A percentile compares a stretch with the other conserved stretches of the same genome.
phyloP scores from a whole-genome alignment of 2,113 vertebrate species.

The Scortum barcoo region DNA sequence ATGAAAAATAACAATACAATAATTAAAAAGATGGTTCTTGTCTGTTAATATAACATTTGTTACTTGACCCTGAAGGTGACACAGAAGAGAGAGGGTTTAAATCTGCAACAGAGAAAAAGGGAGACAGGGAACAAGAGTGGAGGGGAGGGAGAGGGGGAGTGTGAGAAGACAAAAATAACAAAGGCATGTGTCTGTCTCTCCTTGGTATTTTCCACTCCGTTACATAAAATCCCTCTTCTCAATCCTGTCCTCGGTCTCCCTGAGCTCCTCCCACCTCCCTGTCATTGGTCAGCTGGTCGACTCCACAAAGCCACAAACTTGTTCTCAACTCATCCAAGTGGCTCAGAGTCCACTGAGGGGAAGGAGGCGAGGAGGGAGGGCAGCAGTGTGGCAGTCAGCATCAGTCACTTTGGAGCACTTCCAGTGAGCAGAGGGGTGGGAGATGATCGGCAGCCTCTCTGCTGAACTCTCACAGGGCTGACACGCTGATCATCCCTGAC shows the following conservation, averaged over 20 bases:
- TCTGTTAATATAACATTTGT: neutral
- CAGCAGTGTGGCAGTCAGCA: constrained; percentile 10
- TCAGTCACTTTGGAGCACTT: constrained; percentile 33
- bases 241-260: constrained; percentile 42
- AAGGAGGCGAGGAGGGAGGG: constrained; percentile 2
- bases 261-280: constrained; percentile 71
- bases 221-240: constrained; percentile 72
- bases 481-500: constrained; percentile 27
- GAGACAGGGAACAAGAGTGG: constrained; percentile 26
- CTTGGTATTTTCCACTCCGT: constrained; percentile 72
- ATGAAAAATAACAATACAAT: neutral
- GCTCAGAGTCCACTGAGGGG: constrained; percentile 43
- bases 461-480: constrained; percentile 54
- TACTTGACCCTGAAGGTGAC: constrained; percentile 27
- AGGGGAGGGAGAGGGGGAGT: neutral
- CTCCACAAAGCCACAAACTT: constrained; percentile 75
- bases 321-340: constrained; percentile 60
- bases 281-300: constrained; percentile 73
- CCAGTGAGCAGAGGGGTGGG: constrained; percentile 37
- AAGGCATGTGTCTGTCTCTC: constrained; percentile 67
- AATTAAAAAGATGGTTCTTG: neutral
- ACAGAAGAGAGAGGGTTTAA: neutral
- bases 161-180: constrained; percentile 68
- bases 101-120: neutral
- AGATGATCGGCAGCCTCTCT: constrained; percentile 62